Evolutionary conservation across 2,888 invertebrate genomes (phyloP).

Genomic region (Dermolepida albohirtum): DNA sequence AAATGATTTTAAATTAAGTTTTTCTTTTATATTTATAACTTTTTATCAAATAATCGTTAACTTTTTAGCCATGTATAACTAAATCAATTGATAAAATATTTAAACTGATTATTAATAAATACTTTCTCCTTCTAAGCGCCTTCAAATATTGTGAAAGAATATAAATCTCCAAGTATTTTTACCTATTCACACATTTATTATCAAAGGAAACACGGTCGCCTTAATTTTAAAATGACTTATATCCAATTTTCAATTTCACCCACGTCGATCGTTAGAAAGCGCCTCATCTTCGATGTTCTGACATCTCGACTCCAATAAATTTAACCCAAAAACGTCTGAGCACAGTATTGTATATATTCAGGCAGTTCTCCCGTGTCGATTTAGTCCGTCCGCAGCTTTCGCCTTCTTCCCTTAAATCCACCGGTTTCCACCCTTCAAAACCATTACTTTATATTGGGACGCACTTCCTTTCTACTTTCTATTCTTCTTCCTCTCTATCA

Average conservation of each 20-base stretch:
- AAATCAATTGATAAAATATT: too few species aligned
- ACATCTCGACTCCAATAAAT: constrained; percentile 54
- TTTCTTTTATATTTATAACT: too few species aligned
- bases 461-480: constrained; percentile 25
- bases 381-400: constrained; percentile 44
- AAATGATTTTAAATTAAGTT: too few species aligned
- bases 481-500: constrained; percentile 11
- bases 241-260: constrained; percentile 28
- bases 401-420: constrained; percentile 32
- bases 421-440: not conserved
- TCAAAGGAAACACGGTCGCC: not conserved
- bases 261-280: constrained; percentile 23
- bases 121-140: too few species aligned
- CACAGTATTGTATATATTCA: constrained; percentile 53
- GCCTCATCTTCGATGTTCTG: constrained; percentile 49
- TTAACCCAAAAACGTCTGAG: constrained; percentile 52
- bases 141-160: too few species aligned
- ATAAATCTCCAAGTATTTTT: too few species aligned
- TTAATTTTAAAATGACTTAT: constrained; percentile 26
- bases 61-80: too few species aligned
- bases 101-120: too few species aligned
- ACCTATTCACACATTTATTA: not conserved
- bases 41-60: too few species aligned
- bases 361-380: constrained; percentile 53
- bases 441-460: constrained; percentile 19